Base-by-base conservation (phyloP, 37 sponge, comb jelly and placozoan species). In the Theonella swinhoei region DNA sequence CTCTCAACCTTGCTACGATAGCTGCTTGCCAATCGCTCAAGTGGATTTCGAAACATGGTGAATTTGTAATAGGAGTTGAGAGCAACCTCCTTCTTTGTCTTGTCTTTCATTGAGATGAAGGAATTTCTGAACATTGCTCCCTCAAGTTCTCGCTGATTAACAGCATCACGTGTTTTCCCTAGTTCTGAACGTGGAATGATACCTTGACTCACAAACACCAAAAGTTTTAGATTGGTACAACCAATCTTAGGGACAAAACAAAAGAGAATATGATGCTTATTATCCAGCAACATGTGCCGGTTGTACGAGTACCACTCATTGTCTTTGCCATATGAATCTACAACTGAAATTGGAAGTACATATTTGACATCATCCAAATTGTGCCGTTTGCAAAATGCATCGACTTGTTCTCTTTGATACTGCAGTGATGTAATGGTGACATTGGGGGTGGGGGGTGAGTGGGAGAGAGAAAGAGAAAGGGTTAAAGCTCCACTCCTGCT, bases 21-120 rank as follows among this genome's bases (percentile, higher is more conserved):
- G 0, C 75, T 85, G 35, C 84, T 83, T 24, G 79, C 42, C 30
- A 89, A 47, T 25, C 90, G 42, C 25, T 89, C 80, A 31, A 89
- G 68, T 29, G 90, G 90, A 59, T 89, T 89, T 17, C 90, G 69
- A 36, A 42, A 79, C 90, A 89, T 89, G n/a, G 76, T 68, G 62
- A 78, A 89, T 61, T 89, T 89, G 85, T 74, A 89, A 75, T 84
- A 89, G 30, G 72, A 22, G 33, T 22, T 61, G 36, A 82, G 47
- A 22, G 72, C 34, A 36, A 61, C 64, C 9, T 71, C 9, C 28
- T 76, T 68, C 43, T 82, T 70, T 9, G 4, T 20, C 54, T 47
- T 47, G 33, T 76, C 72, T 23, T 78, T 82, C 11, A 82, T 76
- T 62, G 37, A 54, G 25, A 64, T 36, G 38, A 88, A 83, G 36